Percentiles rank a stretch among this genome's conserved stretches.
These are phyloP conservation scores for Catajapyx aquilonaris DNA, from an alignment of 1,140 invertebrate species.

Conservation along the genomic window DNA sequence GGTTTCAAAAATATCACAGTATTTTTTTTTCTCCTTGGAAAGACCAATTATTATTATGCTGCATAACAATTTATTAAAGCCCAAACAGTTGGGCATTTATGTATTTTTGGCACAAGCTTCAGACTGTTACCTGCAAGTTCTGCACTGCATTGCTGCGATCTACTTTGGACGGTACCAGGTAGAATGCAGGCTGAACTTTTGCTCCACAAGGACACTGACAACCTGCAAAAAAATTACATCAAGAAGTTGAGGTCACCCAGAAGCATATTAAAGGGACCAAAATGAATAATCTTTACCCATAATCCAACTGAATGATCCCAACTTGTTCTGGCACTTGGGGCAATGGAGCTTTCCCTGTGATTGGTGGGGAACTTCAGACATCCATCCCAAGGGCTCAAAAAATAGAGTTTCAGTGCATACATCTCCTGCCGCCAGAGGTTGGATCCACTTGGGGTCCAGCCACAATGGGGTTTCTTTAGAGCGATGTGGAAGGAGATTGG, in stretches of 20 bases:
- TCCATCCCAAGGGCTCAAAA: slow-evolving; percentile 62
- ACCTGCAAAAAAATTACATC: slow-evolving; percentile 29
- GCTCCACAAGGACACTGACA: slow-evolving; percentile 64
- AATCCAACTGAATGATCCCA: slow-evolving; percentile 67
- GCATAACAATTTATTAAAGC: too few relatives aligned
- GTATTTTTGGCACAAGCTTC: too few relatives aligned
- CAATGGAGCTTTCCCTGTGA: slow-evolving; percentile 60
- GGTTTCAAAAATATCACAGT: too few relatives aligned
- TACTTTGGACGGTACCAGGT: slow-evolving; percentile 63
- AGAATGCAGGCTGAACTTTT: slow-evolving; percentile 65
- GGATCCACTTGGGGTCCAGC: slow-evolving; percentile 14
- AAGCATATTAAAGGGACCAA: too few relatives aligned
- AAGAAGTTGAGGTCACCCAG: too few relatives aligned
- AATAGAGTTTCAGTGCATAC: slow-evolving; percentile 48
- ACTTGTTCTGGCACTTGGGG: slow-evolving; percentile 54
- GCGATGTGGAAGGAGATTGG: slow-evolving; percentile 50
- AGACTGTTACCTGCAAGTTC: slow-evolving; percentile 63
- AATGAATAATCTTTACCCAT: slow-evolving; percentile 40
- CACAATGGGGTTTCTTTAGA: slow-evolving; percentile 27
- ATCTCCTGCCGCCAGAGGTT: slow-evolving; percentile 14
- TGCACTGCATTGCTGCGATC: slow-evolving; percentile 68
- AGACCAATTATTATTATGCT: too few relatives aligned
- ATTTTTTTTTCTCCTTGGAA: too few relatives aligned
- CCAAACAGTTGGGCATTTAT: too few relatives aligned
- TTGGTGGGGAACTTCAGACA: slow-evolving; percentile 41